These are phyloP conservation scores for Spheniscus humboldti DNA, from an alignment of 2,797 vertebrate species.

Conservation along the genomic window DNA sequence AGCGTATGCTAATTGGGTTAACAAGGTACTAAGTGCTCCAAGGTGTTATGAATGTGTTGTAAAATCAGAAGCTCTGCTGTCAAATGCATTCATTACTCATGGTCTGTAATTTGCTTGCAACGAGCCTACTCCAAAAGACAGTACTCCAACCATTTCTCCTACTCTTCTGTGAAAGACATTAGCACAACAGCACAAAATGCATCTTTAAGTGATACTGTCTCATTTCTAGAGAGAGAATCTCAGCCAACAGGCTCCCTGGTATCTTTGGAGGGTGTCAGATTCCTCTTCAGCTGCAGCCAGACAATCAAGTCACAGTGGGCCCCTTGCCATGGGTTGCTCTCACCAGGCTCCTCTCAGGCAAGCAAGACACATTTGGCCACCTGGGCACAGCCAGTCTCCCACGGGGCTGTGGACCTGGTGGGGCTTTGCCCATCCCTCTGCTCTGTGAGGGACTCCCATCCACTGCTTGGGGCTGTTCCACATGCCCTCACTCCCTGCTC, in stretches of 20 bases:
- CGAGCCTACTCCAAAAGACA: neutral
- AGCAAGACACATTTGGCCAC: neutral
- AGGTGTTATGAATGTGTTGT: constrained; percentile 5
- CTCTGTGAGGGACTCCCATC: neutral
- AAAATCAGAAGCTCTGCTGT: constrained; percentile 33
- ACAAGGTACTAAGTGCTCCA: constrained; percentile 43
- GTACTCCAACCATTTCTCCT: neutral
- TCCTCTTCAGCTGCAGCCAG: neutral
- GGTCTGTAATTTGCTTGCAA: neutral
- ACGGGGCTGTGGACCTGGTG: neutral
- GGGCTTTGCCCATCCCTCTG: neutral
- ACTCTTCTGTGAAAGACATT: neutral
- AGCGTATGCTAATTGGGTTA: constrained; percentile 27
- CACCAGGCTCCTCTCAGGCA: neutral
- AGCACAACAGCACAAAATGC: neutral
- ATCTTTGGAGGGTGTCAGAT: neutral
- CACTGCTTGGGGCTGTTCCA: neutral
- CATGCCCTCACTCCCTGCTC: neutral
- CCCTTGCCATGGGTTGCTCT: neutral
- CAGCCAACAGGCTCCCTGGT: neutral
- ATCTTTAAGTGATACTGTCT: neutral
- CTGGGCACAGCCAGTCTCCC: neutral
- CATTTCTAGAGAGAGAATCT: neutral
- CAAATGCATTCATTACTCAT: neutral
- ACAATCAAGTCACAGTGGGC: neutral